Base-by-base conservation (phyloP, 2,113 vertebrate genomes). In the Struthidea cinerea region DNA sequence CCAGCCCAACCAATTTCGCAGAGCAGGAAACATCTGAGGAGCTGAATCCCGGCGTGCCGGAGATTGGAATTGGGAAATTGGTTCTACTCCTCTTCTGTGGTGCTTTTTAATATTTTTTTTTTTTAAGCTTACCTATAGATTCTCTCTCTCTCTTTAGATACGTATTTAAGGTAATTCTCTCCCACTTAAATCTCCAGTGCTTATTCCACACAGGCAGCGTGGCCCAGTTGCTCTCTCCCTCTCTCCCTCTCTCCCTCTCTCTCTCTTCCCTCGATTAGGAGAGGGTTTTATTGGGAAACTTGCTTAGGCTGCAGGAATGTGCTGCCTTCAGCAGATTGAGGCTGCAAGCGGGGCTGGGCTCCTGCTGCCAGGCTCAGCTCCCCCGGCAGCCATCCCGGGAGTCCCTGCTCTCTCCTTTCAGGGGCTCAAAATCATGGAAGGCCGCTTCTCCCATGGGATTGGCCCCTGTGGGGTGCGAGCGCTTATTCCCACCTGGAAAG, bases 61-160 rank as follows among this genome's bases (percentile, higher is more conserved):
- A 76, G 93, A 88, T 86, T 95, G 96, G 97, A 97, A 97, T 96
- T 95, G 96, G 96, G 96, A 96, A 96, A 97, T 97, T 97, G 97
- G 96, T 97, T 97, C 97, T 96, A 96, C 92, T 96, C 76, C 90
- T 96, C 90, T 96, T 94, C 5, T 6, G 76, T 52, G 63, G 53
- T 23, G 55, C 57, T 26, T 77, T 84, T 57, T 82, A 60, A 82
- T 88, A 26, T 84, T 60, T 89, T 78, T 71, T 84, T 59, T 79
- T 64, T 70, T 74, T 2, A 67, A 94, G 61, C 55, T 79, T 59
- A 95, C 94, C 94, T 95, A 80, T 74, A 93, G 84, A 84, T 90
- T 84, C 85, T 46, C 55, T 82, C 59, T 82, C 59, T 88, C 35
- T 84, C 46, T 84, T 87, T 52, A 95, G 90, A 89, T 84, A 90